Conservation (phyloP, 2,113 vertebrate species). For the Chitala chitala region DNA sequence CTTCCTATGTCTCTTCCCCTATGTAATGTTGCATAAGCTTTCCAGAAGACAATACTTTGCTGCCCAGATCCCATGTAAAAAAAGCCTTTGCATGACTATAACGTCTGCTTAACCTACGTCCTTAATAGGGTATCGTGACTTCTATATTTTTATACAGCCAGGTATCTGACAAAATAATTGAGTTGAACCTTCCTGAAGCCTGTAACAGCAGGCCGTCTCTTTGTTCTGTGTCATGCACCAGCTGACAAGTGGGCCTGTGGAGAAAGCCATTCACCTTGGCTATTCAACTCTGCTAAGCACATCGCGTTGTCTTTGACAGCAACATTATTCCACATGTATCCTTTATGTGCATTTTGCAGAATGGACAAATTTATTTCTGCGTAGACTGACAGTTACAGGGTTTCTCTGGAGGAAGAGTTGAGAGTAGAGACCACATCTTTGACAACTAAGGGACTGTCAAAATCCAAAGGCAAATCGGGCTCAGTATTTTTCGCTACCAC, state of each 20-base stretch:
- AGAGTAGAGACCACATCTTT: not conserved
- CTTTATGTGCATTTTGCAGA: not conserved
- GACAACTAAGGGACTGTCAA: too few relatives aligned
- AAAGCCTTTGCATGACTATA: too few relatives aligned
- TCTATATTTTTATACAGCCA: too few relatives aligned
- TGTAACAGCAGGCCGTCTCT: not conserved
- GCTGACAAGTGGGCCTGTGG: not conserved
- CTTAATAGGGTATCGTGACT: too few relatives aligned
- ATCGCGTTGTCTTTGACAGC: constrained; percentile 3
- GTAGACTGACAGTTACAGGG: not conserved
- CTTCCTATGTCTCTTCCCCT: too few relatives aligned
- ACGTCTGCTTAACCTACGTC: too few relatives aligned
- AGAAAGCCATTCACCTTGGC: not conserved
- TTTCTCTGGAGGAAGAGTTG: constrained; percentile 3
- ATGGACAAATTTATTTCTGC: constrained; percentile 18
- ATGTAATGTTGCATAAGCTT: too few relatives aligned
- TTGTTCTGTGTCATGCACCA: not conserved
- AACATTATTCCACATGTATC: not conserved
- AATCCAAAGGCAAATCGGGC: not conserved
- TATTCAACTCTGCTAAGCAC: not conserved
- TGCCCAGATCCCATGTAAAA: too few relatives aligned
- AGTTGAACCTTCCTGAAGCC: not conserved
- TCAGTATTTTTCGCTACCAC: not conserved
- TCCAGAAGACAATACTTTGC: too few relatives aligned
- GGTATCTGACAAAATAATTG: too few relatives aligned